Evolutionary conservation across 2,797 vertebrate genomes (phyloP).

Genomic region (Avahi laniger): DNA sequence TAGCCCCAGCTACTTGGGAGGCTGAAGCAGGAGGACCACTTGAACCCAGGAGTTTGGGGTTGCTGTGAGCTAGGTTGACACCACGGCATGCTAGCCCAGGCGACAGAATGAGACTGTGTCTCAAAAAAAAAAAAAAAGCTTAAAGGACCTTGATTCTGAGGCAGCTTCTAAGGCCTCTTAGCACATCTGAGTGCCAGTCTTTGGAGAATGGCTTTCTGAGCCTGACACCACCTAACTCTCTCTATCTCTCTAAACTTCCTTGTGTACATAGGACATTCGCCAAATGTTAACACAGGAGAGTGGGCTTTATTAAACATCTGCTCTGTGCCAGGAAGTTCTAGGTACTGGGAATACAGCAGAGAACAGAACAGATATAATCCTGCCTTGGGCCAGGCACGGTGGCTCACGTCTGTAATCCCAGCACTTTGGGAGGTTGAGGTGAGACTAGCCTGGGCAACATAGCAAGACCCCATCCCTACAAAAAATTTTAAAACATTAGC

Average conservation of each 20-base stretch:
- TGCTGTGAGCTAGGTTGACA: no score
- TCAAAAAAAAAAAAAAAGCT: no score
- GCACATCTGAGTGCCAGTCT: neutral
- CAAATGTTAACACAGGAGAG: neutral
- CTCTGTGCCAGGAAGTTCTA: neutral
- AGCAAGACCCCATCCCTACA: no score
- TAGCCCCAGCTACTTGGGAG: no score
- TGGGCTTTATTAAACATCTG: neutral
- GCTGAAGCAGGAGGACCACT: no score
- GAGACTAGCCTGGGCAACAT: no score
- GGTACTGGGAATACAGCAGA: neutral
- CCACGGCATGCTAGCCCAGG: fast-evolving
- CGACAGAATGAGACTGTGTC: no score
- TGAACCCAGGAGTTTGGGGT: no score
- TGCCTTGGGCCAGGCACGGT: no score
- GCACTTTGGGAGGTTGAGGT: no score
- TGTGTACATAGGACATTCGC: neutral
- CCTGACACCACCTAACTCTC: neutral
- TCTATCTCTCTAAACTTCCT: neutral
- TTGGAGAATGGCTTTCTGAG: neutral
- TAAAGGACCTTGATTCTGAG: neutral
- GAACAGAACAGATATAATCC: neutral
- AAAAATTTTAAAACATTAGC: no score
- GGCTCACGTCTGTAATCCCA: no score
- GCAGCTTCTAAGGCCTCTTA: neutral